A percentile compares a stretch with the other conserved stretches of the same genome.
These are phyloP conservation scores for Anoplophora glabripennis DNA, from an alignment of 1,140 invertebrate species.

Conservation along the genomic window DNA sequence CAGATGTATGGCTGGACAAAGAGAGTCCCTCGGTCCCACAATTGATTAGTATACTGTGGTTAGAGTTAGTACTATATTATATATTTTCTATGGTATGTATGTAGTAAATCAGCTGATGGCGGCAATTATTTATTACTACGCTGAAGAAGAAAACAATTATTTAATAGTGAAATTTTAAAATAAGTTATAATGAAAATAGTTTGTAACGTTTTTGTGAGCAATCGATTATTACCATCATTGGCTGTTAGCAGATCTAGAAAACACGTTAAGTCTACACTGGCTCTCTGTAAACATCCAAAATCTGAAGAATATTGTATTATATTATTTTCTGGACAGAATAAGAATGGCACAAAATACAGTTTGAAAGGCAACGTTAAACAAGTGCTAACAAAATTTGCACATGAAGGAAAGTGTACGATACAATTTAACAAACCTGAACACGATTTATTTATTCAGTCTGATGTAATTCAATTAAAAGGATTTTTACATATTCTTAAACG, in stretches of 20 bases:
- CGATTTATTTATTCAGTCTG: constrained; percentile 66
- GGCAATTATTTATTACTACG: too few species aligned
- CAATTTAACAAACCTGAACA: constrained; percentile 66
- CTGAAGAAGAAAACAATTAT: too few species aligned
- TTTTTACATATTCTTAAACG: constrained; percentile 65
- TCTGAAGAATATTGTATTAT: constrained; percentile 60
- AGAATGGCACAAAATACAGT: constrained; percentile 65
- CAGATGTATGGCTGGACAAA: too few species aligned
- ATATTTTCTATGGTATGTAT: too few species aligned
- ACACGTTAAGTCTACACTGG: constrained; percentile 61
- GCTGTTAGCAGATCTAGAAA: constrained; percentile 49
- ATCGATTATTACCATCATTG: constrained; percentile 53
- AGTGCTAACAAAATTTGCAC: constrained; percentile 66
- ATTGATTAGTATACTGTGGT: too few species aligned
- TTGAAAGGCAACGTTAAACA: constrained; percentile 62
- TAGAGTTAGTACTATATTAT: too few species aligned
- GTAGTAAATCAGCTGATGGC: too few species aligned
- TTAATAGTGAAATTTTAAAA: neutral
- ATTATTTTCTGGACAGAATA: constrained; percentile 63
- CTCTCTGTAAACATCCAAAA: constrained; percentile 61
- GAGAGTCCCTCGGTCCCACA: too few species aligned
- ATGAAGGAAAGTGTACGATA: constrained; percentile 72
- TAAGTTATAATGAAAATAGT: constrained; percentile 62
- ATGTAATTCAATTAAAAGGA: constrained; percentile 63
- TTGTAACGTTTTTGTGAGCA: constrained; percentile 62